Percentiles rank a stretch among this genome's conserved stretches.
Conservation (phyloP, 2,888 invertebrate species). For the Lasioglossum villosulum region DNA sequence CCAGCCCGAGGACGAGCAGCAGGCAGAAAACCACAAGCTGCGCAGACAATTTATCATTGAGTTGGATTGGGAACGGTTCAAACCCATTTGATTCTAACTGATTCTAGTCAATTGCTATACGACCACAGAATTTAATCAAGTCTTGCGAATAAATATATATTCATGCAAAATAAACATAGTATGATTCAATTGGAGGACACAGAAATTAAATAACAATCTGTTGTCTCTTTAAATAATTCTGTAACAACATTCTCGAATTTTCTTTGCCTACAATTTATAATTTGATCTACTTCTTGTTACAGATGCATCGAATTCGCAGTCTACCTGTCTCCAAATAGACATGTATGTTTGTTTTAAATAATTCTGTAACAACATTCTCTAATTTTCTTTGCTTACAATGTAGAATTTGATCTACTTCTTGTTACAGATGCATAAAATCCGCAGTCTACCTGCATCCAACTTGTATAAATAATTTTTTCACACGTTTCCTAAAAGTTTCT, state of each 20-base stretch:
- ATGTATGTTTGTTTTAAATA: no score
- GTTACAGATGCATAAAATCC: no score
- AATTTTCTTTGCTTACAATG: neutral
- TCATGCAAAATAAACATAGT: neutral
- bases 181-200: neutral
- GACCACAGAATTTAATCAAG: neutral
- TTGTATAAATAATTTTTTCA: neutral
- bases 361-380: neutral
- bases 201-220: neutral
- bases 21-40: slow-evolving; percentile 77
- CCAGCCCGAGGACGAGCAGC: slow-evolving; percentile 74
- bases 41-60: slow-evolving; percentile 45
- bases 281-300: neutral
- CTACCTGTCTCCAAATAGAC: no score
- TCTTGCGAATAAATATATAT: neutral
- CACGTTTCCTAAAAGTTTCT: neutral
- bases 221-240: neutral
- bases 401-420: neutral
- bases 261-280: neutral
- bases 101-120: neutral
- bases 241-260: neutral
- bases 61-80: neutral
- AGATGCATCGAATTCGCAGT: no score
- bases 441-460: neutral
- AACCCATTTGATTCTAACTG: neutral